These are phyloP conservation scores for Platorchestia sp. DNA, from an alignment of 1,140 invertebrate genomes.

Conservation along the genomic window DNA sequence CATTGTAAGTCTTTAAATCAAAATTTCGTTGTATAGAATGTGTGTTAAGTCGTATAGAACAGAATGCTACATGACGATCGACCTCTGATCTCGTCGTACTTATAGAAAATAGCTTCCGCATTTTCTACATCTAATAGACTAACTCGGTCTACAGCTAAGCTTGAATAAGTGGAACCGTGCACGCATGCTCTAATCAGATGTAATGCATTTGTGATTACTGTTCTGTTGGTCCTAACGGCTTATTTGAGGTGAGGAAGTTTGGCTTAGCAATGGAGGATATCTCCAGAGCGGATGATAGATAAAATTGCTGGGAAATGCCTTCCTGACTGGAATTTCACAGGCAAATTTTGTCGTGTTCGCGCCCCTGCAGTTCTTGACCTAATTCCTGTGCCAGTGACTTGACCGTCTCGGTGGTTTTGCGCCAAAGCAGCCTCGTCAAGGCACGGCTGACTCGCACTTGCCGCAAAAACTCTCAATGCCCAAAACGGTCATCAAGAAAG, in stretches of 20 bases:
- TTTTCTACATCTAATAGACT: neutral
- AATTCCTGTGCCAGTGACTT: neutral
- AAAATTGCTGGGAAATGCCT: neutral
- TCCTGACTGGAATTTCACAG: neutral
- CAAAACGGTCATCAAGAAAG: neutral
- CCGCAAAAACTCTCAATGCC: neutral
- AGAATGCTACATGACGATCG: neutral
- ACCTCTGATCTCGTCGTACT: neutral
- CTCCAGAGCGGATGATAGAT: neutral
- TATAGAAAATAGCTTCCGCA: neutral
- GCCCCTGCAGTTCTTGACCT: neutral
- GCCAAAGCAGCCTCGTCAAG: neutral
- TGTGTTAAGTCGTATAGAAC: neutral
- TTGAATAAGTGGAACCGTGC: neutral
- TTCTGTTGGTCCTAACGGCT: neutral
- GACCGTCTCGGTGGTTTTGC: neutral
- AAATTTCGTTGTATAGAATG: neutral
- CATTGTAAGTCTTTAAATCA: neutral
- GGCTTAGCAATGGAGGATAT: neutral
- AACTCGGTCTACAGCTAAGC: neutral
- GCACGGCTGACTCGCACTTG: neutral
- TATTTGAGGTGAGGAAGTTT: neutral
- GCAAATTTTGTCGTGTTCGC: neutral
- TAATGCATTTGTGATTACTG: neutral
- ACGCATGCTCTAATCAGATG: neutral